Base-by-base conservation (phyloP, 2,888 invertebrate genomes). In the Anagyrus pseudococci region DNA sequence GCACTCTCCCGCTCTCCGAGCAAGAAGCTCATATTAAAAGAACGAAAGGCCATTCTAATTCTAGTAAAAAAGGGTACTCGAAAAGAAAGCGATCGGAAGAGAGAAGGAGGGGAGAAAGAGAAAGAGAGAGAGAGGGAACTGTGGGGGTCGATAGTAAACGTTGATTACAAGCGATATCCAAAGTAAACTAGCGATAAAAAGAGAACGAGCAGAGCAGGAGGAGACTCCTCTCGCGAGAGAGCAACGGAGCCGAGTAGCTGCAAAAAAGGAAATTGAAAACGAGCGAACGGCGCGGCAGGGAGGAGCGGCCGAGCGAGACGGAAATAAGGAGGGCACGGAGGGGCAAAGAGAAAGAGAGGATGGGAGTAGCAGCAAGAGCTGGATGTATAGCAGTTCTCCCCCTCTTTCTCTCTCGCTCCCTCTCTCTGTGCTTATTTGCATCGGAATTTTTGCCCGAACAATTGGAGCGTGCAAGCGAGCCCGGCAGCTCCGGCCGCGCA, bases 371-470 rank as follows among this genome's bases (percentile, higher is more conserved):
- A 33, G 20, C 29, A 22, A 22, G 41, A 46, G 60, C n/a, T n/a
- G n/a, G n/a, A n/a, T n/a, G n/a, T n/a, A n/a, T n/a, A n/a, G n/a
- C n/a, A n/a, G n/a, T n/a, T n/a, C n/a, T n/a, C n/a, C n/a, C n/a
- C n/a, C n/a, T n/a, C n/a, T n/a, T n/a, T n/a, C n/a, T n/a, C n/a
- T n/a, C n/a, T n/a, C n/a, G n/a, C n/a, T n/a, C n/a, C n/a, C n/a
- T n/a, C n/a, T n/a, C 26, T 22, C 41, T n/a, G 47, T 26, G 49
- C 54, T 55, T 55, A 66, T 66, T 66, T 66, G 60, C 66, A 66
- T 60, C 46, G 58, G 55, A 63, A 66, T 62, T 66, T 62, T 66
- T 57, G 46, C 47, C 47, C 43, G 58, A 54, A 58, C 60, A 60
- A 61, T 50, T 58, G 53, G 58, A 44, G 54, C 56, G 47, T 29